Conservation (phyloP, 2,888 invertebrate genomes). For the Drosophila neotestacea region DNA sequence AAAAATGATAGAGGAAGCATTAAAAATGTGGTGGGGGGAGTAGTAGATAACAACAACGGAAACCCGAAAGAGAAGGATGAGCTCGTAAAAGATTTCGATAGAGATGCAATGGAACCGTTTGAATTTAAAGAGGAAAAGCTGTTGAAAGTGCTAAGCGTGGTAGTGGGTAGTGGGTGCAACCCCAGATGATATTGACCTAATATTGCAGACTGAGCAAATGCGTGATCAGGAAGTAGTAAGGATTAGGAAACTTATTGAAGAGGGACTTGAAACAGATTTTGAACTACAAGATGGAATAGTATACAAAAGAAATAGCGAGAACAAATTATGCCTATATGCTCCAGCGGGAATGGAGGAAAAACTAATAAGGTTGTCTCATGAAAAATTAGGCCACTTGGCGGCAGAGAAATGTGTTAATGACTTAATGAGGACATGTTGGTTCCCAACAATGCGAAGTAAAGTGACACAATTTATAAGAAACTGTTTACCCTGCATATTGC, state of each 20-base stretch:
- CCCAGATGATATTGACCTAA: background rate
- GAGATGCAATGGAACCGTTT: background rate
- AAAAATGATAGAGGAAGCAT: no score
- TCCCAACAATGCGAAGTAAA: no score
- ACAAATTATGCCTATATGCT: background rate
- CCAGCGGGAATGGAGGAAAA: background rate
- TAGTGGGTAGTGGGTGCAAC: background rate
- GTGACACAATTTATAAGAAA: background rate
- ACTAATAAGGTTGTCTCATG: background rate
- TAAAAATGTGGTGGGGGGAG: no score
- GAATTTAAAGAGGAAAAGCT: background rate
- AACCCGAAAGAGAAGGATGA: no score
- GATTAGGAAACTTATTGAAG: background rate
- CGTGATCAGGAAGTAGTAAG: background rate
- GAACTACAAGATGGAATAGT: background rate
- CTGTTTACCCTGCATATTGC: background rate
- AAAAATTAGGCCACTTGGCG: background rate
- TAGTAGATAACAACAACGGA: no score
- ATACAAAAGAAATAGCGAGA: background rate
- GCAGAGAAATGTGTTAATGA: background rate
- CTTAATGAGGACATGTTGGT: background rate
- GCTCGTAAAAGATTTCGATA: no score
- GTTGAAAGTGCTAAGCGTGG: background rate
- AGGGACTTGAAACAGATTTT: background rate
- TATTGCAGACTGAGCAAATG: background rate